These are phyloP conservation scores for Hydractinia symbiolongicarpus DNA, from an alignment of 30 jellyfish, hydroid and myxozoan genomes.

Conservation along the genomic window DNA sequence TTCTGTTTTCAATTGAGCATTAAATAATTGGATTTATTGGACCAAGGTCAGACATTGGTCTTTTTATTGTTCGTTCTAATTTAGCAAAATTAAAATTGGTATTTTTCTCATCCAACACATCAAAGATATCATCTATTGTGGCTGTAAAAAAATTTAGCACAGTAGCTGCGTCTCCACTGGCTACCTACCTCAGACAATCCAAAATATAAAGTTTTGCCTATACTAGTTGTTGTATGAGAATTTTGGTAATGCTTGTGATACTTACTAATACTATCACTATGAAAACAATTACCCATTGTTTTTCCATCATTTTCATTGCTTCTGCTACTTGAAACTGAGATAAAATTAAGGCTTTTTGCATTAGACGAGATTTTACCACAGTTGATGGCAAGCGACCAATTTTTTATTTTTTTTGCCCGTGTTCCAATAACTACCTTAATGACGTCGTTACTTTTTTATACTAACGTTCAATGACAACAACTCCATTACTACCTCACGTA, in stretches of 20 bases:
- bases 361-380: conserved; percentile 3
- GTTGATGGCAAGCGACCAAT: conserved; percentile 30
- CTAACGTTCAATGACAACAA: conserved; percentile 28
- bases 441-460: conserved; percentile 26
- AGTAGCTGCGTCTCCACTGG: conserved; percentile 41
- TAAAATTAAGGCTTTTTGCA: conserved; percentile 11
- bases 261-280: conserved; percentile 44
- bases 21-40: background rate
- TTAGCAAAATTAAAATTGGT: background rate
- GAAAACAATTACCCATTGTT: conserved; percentile 19
- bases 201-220: conserved; percentile 7
- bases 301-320: background rate
- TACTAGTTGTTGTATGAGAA: conserved; percentile 27
- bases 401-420: conserved; percentile 8
- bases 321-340: conserved; percentile 27
- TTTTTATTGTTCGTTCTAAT: background rate
- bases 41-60: conserved; percentile 3
- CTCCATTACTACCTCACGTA: conserved; percentile 24
- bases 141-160: conserved; percentile 27
- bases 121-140: conserved; percentile 22
- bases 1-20: background rate
- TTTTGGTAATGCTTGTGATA: conserved; percentile 36
- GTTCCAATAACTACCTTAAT: conserved; percentile 16
- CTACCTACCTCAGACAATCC: conserved; percentile 30
- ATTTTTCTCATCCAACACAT: conserved; percentile 6